Evolutionary conservation across 2,888 invertebrate species (phyloP), one percentile per base, ranked within the genome.

Genomic region (Griposia aprilina): DNA sequence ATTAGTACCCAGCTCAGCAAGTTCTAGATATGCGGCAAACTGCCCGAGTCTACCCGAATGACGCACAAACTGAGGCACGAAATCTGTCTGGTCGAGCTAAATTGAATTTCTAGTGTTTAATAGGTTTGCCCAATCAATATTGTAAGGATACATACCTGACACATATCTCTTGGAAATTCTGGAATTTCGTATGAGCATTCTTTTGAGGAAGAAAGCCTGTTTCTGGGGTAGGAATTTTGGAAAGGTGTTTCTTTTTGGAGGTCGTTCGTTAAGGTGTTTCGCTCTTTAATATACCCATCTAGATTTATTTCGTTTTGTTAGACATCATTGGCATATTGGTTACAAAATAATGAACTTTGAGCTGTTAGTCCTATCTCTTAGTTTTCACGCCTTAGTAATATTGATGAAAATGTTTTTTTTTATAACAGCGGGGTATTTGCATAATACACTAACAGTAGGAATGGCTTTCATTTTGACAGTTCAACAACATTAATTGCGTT

Each of bases 31-130:
- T 70, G 62, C 62, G 20, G 74, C 48, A 60, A 86, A 67, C 70
- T 86, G 62, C 62, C 20, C 36, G 30, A 66, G 52, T 63, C 8
- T 57, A 15, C n/a, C 77, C 36, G 41, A 57, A 45, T 78, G 70
- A 83, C 76, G 70, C 83, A 76, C 82, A 83, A 85, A 78, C 75
- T 76, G 80, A 78, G 17, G 76, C 76, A 75, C 74, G 78, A 85
- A 88, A 83, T 85, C 82, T 82, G 85, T 84, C 75, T 82, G 69
- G 45, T 26, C 62, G 36, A 60, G n/a, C 74, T 50, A 65, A 78
- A 78, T 86, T 87, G 74, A 70, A 84, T 73, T 73, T 81, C 74
- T 79, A 48, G 62, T 77, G 77, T 72, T 78, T 85, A 79, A 85
- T 87, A 78, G 82, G 80, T 82, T 65, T 62, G 50, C 45, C 52